Percentiles rank a stretch among this genome's conserved stretches.
phyloP scores from a whole-genome alignment of 2,888 invertebrate species.

The Pseudococcus longispinus region DNA sequence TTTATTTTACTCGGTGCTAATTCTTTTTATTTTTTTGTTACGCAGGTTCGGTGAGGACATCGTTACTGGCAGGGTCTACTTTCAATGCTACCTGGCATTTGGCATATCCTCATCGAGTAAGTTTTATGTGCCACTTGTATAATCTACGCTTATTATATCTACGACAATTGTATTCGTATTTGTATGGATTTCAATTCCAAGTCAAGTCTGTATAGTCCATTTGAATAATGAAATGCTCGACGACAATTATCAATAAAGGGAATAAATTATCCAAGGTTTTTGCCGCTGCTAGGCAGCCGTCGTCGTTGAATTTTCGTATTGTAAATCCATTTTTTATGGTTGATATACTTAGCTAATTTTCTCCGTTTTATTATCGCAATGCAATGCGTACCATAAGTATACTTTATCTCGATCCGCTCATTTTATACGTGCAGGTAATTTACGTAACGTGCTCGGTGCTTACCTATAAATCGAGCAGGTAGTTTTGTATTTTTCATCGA shows the following conservation, averaged over 20 bases:
- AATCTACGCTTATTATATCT: background rate
- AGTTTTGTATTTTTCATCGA: background rate
- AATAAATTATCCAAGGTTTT: conserved; percentile 5
- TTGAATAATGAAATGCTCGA: conserved; percentile 12
- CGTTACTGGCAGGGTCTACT: conserved; percentile 79
- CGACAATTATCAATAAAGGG: background rate
- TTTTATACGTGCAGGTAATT: conserved; percentile 1
- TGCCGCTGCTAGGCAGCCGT: background rate
- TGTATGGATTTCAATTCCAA: conserved; percentile 8
- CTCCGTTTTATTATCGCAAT: background rate
- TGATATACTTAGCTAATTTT: background rate
- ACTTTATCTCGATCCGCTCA: conserved; percentile 14
- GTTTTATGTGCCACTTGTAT: conserved; percentile 61
- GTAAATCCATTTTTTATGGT: conserved; percentile 41
- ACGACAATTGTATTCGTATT: conserved; percentile 8
- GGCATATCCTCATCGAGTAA: conserved; percentile 89
- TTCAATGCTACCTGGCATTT: conserved; percentile 93
- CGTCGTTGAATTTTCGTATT: background rate
- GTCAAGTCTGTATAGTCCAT: background rate
- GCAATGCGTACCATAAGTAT: background rate
- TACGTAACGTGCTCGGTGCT: background rate
- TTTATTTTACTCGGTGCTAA: background rate
- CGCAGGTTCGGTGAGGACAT: conserved; percentile 78
- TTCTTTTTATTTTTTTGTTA: conserved; percentile 62
- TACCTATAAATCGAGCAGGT: background rate